Base-by-base conservation (phyloP, 1,140 invertebrate genomes). In the Lordiphosa stackelbergi region DNA sequence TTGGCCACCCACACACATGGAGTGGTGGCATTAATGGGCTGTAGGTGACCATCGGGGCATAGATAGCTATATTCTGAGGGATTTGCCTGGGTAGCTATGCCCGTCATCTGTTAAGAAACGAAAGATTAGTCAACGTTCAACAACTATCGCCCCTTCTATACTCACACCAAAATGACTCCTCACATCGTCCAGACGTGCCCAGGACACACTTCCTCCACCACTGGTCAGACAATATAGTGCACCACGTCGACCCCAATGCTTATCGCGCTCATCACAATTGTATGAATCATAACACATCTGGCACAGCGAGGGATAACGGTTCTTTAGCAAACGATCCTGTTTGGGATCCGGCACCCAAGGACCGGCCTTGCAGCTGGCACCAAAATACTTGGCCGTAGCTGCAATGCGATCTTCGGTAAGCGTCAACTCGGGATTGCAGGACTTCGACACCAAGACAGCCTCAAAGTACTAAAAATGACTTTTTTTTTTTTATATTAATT, bases 401-500 rank as follows among this genome's bases (percentile, higher is more conserved):
- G 91, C 90, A 16, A 96, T 89, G 47, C 92, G 89, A 86, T 95
- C 94, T 85, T 95, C 94, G 0, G 91, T 89, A 1, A 94, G 73
- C 0, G 93, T 93, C 19, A 93, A 84, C 1, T 89, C 85, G 0
- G 90, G 85, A 65, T 93, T 89, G 66, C 94, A 95, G 5, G 90
- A 89, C 53, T 91, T 90, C 1, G 90, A 88, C 22, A 95, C 90
- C 37, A 94, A 88, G 22, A 90, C 88, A 0, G 92, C 91, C 66
- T 95, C 93, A 72, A 96, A 90, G 66, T 94, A 94, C 92, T 95
- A n/a, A n/a, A n/a, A n/a, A n/a, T n/a, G n/a, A n/a, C n/a, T n/a
- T n/a, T n/a, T n/a, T n/a, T n/a, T n/a, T n/a, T n/a, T n/a, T n/a
- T n/a, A n/a, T n/a, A n/a, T n/a, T n/a, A n/a, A n/a, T n/a, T n/a